Percentiles rank a stretch among this genome's conserved stretches.
These are phyloP conservation scores for Hemithea aestivaria DNA, from an alignment of 2,888 invertebrate species.

Conservation along the genomic window DNA sequence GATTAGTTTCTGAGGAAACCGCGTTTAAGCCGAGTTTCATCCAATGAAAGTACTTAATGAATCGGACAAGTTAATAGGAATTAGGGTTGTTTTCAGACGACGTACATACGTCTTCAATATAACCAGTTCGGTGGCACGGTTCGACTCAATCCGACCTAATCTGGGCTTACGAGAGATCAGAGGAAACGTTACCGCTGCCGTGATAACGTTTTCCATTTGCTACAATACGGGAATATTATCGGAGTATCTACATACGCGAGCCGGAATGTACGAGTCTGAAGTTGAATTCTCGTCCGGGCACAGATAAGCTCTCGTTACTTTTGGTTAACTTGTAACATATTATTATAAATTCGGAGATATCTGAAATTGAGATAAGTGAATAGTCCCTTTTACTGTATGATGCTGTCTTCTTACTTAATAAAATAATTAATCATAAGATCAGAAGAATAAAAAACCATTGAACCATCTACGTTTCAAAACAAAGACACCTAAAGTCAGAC, in stretches of 20 bases:
- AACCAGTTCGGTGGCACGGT: slow-evolving; percentile 42
- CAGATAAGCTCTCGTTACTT: slow-evolving; percentile 11
- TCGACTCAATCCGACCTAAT: slow-evolving; percentile 61
- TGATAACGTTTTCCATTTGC: slow-evolving; percentile 55
- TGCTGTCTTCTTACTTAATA: too few species aligned
- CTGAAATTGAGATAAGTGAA: too few species aligned
- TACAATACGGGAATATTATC: slow-evolving; percentile 32
- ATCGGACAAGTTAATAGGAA: slow-evolving; percentile 39
- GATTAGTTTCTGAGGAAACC: background rate
- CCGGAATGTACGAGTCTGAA: slow-evolving; percentile 12
- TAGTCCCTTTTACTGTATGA: too few species aligned
- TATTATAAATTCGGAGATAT: too few species aligned
- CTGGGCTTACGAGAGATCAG: slow-evolving; percentile 65
- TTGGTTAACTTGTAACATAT: slow-evolving; percentile 6
- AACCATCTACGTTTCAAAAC: slow-evolving; percentile 9
- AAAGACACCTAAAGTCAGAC: slow-evolving; percentile 17
- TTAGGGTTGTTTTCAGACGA: slow-evolving; percentile 36
- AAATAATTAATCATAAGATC: background rate
- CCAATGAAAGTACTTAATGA: slow-evolving; percentile 27
- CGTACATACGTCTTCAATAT: slow-evolving; percentile 43
- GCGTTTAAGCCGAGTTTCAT: slow-evolving; percentile 7
- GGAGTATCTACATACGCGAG: slow-evolving; percentile 25
- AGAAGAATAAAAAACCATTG: too few species aligned
- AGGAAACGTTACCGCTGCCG: slow-evolving; percentile 56
- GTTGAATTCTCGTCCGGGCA: slow-evolving; percentile 12